Evolutionary conservation across 1,140 invertebrate genomes (phyloP), one percentile per base, ranked within the genome.

Genomic region (Archivesica marissinica): DNA sequence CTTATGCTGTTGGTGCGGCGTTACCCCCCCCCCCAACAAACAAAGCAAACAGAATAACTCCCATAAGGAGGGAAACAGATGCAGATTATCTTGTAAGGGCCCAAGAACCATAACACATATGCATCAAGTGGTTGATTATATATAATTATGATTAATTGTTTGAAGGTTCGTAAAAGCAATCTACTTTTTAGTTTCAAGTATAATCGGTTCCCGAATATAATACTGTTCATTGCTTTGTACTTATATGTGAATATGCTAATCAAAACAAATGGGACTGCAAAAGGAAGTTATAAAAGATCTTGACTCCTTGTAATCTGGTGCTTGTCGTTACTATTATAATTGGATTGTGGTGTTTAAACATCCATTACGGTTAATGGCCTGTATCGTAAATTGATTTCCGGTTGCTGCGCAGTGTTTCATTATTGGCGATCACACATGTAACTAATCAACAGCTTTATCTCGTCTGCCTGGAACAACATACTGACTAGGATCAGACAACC

Each of bases 351-450:
- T 35, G 30, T 64, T 35, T 64, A 33, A 64, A 33, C 30, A 33
- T 64, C 7, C 15, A 25, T 33, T 64, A 13, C 33, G 38, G n/a
- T 35, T 64, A 64, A 35, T 64, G 15, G 59, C 59, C 30, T 64
- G 59, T 64, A 64, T 64, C 59, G 28, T 25, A 20, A 64, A 64
- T 59, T 64, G 59, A 64, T 64, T 64, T 64, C 59, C 30, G 59
- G 59, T 35, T 17, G 28, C 4, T 28, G 30, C n/a, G 38, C 59
- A 64, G 38, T 15, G 33, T 17, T 35, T 64, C 30, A 64, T 35
- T 35, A 20, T 25, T 64, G 30, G 25, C 33, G 59, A 64, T 35
- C 59, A 64, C 59, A 64, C 59, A 64, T 64, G 59, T 4, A 11
- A 28, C 23, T 59, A 28, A 59, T 30, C 25, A 52, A 52, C 50